Conservation (phyloP, 1,140 invertebrate species). For the Zaprionus africanus region DNA sequence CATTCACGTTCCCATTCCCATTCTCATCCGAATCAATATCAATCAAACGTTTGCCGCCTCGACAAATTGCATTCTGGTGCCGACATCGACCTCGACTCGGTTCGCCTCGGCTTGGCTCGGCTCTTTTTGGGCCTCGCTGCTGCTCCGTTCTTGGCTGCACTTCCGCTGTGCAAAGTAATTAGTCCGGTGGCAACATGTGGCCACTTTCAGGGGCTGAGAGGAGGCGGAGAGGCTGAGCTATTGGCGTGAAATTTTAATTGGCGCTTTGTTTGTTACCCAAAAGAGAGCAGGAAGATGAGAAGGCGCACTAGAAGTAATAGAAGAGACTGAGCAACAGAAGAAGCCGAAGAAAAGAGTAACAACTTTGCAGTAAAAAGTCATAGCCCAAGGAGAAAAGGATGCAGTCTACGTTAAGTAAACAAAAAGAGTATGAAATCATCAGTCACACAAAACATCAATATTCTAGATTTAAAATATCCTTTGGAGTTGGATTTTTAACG, state of each 20-base stretch:
- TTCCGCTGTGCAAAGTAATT: conserved; percentile 64
- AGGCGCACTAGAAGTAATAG: not conserved
- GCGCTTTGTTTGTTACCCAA: conserved; percentile 34
- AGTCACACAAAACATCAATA: too few species aligned
- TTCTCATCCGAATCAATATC: conserved; percentile 67
- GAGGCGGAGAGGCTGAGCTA: conserved; percentile 46
- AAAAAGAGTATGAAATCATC: too few species aligned
- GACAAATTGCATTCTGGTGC: conserved; percentile 72
- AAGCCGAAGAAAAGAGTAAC: not conserved
- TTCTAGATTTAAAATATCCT: too few species aligned
- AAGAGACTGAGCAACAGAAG: not conserved
- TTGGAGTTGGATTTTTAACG: too few species aligned
- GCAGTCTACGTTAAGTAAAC: too few species aligned
- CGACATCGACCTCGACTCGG: conserved; percentile 13
- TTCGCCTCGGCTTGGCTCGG: not conserved
- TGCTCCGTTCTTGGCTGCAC: conserved; percentile 17
- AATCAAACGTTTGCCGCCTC: conserved; percentile 77
- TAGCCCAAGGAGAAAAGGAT: too few species aligned
- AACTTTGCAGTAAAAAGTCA: too few species aligned
- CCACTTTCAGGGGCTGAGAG: conserved; percentile 23
- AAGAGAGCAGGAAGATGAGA: not conserved
- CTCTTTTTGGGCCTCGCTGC: conserved; percentile 12
- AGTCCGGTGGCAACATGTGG: conserved; percentile 69
- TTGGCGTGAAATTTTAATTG: conserved; percentile 82
- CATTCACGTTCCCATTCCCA: conserved; percentile 1